These are phyloP conservation scores for Pristionchus fissidentatus DNA, from an alignment of 2,888 invertebrate species.

Conservation along the genomic window DNA sequence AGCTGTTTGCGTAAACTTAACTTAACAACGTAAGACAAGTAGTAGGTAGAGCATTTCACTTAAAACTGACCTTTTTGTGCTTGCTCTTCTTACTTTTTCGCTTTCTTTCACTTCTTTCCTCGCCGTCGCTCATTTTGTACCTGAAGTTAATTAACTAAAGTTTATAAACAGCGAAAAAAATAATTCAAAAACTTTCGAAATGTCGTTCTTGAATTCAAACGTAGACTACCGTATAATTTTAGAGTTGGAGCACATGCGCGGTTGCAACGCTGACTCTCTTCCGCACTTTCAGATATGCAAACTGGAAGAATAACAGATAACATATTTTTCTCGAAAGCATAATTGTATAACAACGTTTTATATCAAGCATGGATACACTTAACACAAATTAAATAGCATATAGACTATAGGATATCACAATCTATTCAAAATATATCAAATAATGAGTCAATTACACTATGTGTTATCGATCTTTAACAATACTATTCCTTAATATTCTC, in stretches of 20 bases:
- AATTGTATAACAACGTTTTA: too few relatives aligned
- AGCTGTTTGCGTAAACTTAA: not conserved
- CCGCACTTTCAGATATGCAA: too few relatives aligned
- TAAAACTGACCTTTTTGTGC: slow-evolving; percentile 1
- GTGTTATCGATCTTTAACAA: too few relatives aligned
- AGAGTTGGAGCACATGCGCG: slow-evolving; percentile 28
- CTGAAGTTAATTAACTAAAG: not conserved
- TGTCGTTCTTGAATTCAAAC: not conserved
- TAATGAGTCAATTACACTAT: too few relatives aligned
- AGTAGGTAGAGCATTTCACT: too few relatives aligned
- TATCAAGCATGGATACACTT: too few relatives aligned
- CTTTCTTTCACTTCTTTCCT: slow-evolving; percentile 18
- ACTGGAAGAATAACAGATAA: too few relatives aligned
- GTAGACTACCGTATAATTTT: not conserved
- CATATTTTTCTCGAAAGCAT: too few relatives aligned
- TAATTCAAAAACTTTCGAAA: not conserved
- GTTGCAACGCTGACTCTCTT: not conserved
- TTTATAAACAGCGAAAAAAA: not conserved
- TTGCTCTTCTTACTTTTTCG: slow-evolving; percentile 1
- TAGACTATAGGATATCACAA: too few relatives aligned
- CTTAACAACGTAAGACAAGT: not conserved
- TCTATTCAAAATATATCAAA: too few relatives aligned
- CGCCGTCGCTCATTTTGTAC: not conserved
- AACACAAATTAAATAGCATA: too few relatives aligned
- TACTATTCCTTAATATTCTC: too few relatives aligned